Evolutionary conservation across 2,113 vertebrate species (phyloP), one percentile per base, ranked within the genome.

Genomic region (Saguinus imperator): DNA sequence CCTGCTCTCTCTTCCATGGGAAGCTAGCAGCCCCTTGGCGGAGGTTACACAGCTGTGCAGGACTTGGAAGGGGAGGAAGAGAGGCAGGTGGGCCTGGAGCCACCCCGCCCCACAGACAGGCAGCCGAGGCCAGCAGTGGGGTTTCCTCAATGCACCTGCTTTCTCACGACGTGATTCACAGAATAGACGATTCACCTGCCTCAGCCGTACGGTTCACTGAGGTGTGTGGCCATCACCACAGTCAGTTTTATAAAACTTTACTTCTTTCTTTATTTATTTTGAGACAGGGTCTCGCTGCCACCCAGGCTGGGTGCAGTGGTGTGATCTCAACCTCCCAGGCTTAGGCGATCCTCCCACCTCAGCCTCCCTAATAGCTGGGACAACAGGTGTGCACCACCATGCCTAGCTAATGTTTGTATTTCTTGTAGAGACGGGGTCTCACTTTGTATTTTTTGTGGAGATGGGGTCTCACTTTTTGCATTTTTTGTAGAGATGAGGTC

Each of bases 41-140:
- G 23, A 0, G 0, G 0, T 16, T 37, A 10, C 85, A 45, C 58
- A 52, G 50, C 85, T 64, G 1, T 1, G 20, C 32, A 0, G 0
- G 0, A 11, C 45, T 5, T 70, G 12, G 10, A 17, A 50, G 8
- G 9, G 18, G 23, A 14, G 48, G 29, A 35, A 6, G 25, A 35
- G 25, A 0, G 0, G 40, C 11, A 21, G 48, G n/a, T 5, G 17
- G 40, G 7, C 48, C 66, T 0, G 50, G 79, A 14, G n/a, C 3
- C 29, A 29, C 73, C 43, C 73, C 73, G 1, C 52, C 3, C 52
- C 9, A 3, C 45, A 14, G 75, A 37, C 11, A 9, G 50, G 48
- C 37, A 16, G 21, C n/a, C 0, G 3, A 25, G 52, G 72, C 80
- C 58, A 37, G 35, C 45, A 23, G 29, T 14, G 23, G 25, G 10